Conservation (phyloP, 1,140 invertebrate genomes). For the Maniola jurtina region DNA sequence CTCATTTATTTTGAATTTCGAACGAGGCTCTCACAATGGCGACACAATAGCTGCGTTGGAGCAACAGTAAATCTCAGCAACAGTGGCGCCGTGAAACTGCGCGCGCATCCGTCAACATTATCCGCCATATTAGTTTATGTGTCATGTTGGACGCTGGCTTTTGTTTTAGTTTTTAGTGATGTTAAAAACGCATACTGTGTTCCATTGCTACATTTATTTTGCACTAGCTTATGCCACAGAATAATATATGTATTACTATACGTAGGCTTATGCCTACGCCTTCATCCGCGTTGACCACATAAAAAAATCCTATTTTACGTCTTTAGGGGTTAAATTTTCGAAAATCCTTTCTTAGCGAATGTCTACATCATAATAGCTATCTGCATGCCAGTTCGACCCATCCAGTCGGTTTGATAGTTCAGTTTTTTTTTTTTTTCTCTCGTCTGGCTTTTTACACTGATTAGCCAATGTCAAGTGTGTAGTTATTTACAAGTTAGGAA, state of each 20-base stretch:
- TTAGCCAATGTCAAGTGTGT: too few species aligned
- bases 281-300: too few species aligned
- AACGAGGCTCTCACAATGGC: slow-evolving; percentile 60
- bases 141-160: slow-evolving; percentile 20
- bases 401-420: too few species aligned
- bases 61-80: slow-evolving; percentile 66
- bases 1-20: slow-evolving; percentile 69
- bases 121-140: slow-evolving; percentile 52
- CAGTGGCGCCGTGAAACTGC: slow-evolving; percentile 66
- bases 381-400: too few species aligned
- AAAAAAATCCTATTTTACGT: too few species aligned
- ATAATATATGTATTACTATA: neutral
- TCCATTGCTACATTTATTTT: slow-evolving; percentile 25
- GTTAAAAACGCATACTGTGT: slow-evolving; percentile 14
- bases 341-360: too few species aligned
- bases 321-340: too few species aligned
- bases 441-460: too few species aligned
- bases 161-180: slow-evolving; percentile 18
- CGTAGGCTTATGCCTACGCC: too few species aligned
- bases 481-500: too few species aligned
- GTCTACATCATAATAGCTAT: too few species aligned
- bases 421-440: too few species aligned
- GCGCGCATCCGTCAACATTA: slow-evolving; percentile 68
- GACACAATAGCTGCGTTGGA: slow-evolving; percentile 65
- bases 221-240: neutral